Conservation (phyloP, 2,797 vertebrate genomes). For the Microctenopoma steveboyesi region DNA sequence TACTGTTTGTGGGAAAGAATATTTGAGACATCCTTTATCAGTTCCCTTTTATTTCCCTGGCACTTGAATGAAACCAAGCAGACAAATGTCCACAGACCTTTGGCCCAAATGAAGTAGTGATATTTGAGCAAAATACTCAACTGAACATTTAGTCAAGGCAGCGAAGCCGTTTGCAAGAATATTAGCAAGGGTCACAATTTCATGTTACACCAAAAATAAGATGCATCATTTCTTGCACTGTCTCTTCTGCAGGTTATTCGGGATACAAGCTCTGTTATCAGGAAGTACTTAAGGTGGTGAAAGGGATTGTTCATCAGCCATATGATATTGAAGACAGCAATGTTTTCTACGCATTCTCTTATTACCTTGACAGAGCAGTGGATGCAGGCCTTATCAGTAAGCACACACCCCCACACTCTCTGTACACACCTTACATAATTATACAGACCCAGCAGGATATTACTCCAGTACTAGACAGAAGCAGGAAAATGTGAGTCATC, state of each 20-base stretch:
- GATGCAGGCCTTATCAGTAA: conserved; percentile 93
- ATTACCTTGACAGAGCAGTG: conserved; percentile 94
- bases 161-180: not conserved
- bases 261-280: conserved; percentile 92
- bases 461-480: conserved; percentile 44
- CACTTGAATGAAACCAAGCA: not conserved
- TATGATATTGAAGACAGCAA: conserved; percentile 83
- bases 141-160: not conserved
- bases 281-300: conserved; percentile 90
- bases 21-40: not conserved
- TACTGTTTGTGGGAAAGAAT: not conserved
- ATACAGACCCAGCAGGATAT: conserved; percentile 49
- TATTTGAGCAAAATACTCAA: not conserved
- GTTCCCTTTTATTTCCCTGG: not conserved
- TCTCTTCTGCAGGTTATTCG: conserved; percentile 79
- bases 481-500: conserved; percentile 66
- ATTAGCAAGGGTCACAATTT: conserved; percentile 15
- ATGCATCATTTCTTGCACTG: conserved; percentile 22
- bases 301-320: conserved; percentile 90
- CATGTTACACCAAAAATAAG: conserved; percentile 10
- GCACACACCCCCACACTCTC: conserved; percentile 22
- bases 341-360: conserved; percentile 95
- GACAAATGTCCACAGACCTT: not conserved
- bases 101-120: not conserved
- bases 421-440: conserved; percentile 61